These are phyloP conservation scores for Erebia ligea DNA, from an alignment of 2,888 invertebrate species.

Conservation along the genomic window DNA sequence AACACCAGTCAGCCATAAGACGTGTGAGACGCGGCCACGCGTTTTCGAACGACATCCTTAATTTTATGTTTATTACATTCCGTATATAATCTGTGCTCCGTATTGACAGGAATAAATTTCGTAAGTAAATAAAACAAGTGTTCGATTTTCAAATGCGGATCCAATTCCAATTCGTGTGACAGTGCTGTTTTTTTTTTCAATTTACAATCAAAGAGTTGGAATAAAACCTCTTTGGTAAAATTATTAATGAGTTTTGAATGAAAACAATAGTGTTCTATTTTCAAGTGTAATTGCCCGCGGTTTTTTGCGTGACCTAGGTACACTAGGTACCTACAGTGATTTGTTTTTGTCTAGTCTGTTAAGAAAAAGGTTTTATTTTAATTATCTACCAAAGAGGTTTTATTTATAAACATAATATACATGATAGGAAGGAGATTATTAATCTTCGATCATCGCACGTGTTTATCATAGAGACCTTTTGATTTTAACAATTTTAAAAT, in stretches of 20 bases:
- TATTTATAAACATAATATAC: not conserved
- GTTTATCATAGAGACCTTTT: not conserved
- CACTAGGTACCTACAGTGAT: not conserved
- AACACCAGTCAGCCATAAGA: conserved; percentile 72
- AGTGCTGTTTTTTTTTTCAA: conserved; percentile 26
- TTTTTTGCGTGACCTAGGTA: not conserved
- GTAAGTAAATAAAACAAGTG: conserved; percentile 39
- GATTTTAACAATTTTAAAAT: no score
- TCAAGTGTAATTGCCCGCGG: not conserved
- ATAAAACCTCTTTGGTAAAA: conserved; percentile 13
- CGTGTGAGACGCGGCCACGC: conserved; percentile 53
- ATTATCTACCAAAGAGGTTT: conserved; percentile 1
- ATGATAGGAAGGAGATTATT: not conserved
- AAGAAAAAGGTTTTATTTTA: not conserved
- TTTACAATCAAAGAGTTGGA: not conserved
- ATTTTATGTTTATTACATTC: conserved; percentile 43
- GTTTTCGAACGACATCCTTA: conserved; percentile 53
- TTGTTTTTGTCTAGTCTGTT: not conserved
- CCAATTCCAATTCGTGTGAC: conserved; percentile 29
- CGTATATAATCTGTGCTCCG: conserved; percentile 36
- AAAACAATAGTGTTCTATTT: conserved; percentile 1
- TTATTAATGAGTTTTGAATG: not conserved
- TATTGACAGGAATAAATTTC: conserved; percentile 46
- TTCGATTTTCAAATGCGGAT: conserved; percentile 40
- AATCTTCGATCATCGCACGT: not conserved